A percentile compares a stretch with the other conserved stretches of the same genome.
These are phyloP conservation scores for Formica exsecta DNA, from an alignment of 1,140 invertebrate genomes.

Conservation along the genomic window DNA sequence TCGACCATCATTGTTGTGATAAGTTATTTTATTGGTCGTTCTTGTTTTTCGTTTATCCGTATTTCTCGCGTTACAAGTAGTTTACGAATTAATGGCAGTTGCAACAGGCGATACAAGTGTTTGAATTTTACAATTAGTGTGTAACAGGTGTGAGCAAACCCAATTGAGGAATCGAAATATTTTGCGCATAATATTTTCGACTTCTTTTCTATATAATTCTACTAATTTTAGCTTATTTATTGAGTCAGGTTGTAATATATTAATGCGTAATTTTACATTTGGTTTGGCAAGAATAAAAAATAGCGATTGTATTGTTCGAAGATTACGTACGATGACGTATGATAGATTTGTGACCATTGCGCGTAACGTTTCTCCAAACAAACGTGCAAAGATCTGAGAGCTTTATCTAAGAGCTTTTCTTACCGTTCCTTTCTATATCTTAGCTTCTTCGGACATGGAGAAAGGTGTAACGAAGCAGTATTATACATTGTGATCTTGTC, in stretches of 20 bases:
- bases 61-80: constrained; percentile 3
- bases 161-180: constrained; percentile 7
- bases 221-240: constrained; percentile 49
- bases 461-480: constrained; percentile 80
- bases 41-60: not conserved
- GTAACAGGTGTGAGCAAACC: not conserved
- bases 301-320: constrained; percentile 18
- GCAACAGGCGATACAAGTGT: not conserved
- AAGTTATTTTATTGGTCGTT: constrained; percentile 22
- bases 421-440: constrained; percentile 1
- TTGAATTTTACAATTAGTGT: constrained; percentile 22
- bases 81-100: constrained; percentile 45
- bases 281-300: not conserved
- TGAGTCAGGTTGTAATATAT: not conserved
- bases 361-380: constrained; percentile 30
- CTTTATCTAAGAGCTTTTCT: constrained; percentile 17
- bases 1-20: constrained; percentile 36
- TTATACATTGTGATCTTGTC: constrained; percentile 83
- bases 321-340: not conserved
- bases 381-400: constrained; percentile 41
- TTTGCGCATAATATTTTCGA: constrained; percentile 7
- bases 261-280: not conserved
- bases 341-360: constrained; percentile 9
- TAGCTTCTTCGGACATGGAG: constrained; percentile 60
- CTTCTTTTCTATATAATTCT: not conserved